Conservation (phyloP, 2,113 vertebrate genomes). For the Paraplagusia blochii region DNA sequence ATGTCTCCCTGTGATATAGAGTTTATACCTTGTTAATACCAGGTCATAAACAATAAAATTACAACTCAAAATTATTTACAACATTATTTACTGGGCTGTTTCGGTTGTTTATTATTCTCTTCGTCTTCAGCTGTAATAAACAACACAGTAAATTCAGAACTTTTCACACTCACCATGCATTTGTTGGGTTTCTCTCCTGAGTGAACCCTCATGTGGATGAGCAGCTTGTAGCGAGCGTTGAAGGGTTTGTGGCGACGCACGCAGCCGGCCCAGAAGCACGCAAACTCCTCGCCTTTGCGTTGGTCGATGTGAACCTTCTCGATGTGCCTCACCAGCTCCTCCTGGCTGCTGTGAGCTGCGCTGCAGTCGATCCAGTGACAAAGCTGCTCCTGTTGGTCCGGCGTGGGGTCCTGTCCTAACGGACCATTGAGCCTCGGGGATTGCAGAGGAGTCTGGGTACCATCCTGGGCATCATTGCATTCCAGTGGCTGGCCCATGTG, state of each 20-base stretch:
- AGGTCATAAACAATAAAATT: no score
- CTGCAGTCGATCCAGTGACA: slow-evolving; percentile 95
- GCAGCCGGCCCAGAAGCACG: slow-evolving; percentile 94
- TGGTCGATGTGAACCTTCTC: slow-evolving; percentile 96
- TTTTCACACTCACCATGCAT: slow-evolving; percentile 87
- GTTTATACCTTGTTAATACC: no score
- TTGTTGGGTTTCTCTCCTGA: slow-evolving; percentile 98
- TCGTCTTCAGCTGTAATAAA: no score
- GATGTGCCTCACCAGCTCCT: slow-evolving; percentile 94
- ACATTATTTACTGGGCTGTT: no score
- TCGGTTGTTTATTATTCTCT: no score
- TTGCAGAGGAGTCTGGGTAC: slow-evolving; percentile 43
- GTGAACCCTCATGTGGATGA: slow-evolving; percentile 98
- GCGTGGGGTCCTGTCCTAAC: slow-evolving; percentile 43
- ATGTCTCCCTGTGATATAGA: no score
- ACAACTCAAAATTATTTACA: no score
- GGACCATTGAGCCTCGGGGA: slow-evolving; percentile 53
- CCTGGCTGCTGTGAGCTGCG: slow-evolving; percentile 85
- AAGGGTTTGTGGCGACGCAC: slow-evolving; percentile 92
- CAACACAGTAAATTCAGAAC: no score
- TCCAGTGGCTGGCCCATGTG: slow-evolving; percentile 45
- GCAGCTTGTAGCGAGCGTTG: slow-evolving; percentile 96
- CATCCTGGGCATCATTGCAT: slow-evolving; percentile 22
- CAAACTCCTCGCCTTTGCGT: slow-evolving; percentile 94
- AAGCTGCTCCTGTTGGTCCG: slow-evolving; percentile 66